Evolutionary conservation across 2,113 vertebrate species (phyloP), one percentile per base, ranked within the genome.

Genomic region (Danionella cerebrum): DNA sequence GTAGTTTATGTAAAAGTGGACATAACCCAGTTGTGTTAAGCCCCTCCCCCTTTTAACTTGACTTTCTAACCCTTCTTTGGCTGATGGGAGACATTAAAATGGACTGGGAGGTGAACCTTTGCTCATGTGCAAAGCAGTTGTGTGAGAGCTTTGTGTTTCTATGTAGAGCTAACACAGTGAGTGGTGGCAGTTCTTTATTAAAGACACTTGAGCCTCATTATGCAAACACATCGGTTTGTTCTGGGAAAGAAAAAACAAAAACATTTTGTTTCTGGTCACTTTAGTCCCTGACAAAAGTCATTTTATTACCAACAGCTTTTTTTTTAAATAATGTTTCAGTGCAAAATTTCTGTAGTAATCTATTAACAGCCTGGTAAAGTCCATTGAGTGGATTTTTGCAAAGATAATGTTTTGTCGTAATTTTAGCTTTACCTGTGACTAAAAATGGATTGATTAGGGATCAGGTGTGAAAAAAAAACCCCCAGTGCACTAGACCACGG

Each of bases 1-100:
- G 42, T 57, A 45, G 22, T 55, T 55, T 39, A 24, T 63, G 59
- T 63, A 63, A 48, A 44, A 9, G 54, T 8, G 36, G 57, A 52
- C 47, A 27, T 48, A 62, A 27, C 51, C 38, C 47, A 33, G 31
- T 44, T 41, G 9, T 50, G 9, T 21, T 39, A 6, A n/a, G n/a
- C n/a, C n/a, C n/a, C 22, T 16, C 22, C 60, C 33, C 39, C 13
- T 42, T 42, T 24, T 41, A 16, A 25, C 22, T 18, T 42, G 41
- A 48, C 12, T 48, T 47, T 47, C 29, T 48, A 22, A 63, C 27
- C 33, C 24, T 33, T 44, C 10, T 13, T 33, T 21, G 39, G 57
- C 38, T 45, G 57, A 60, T 14, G 57, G 19, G 25, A 14, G 25
- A 42, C 19, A 18, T 58, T 58, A 25, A 39, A 39, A 18, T 25